Base-by-base conservation (phyloP, 2,113 vertebrate species). In the Aplodontia rufa region DNA sequence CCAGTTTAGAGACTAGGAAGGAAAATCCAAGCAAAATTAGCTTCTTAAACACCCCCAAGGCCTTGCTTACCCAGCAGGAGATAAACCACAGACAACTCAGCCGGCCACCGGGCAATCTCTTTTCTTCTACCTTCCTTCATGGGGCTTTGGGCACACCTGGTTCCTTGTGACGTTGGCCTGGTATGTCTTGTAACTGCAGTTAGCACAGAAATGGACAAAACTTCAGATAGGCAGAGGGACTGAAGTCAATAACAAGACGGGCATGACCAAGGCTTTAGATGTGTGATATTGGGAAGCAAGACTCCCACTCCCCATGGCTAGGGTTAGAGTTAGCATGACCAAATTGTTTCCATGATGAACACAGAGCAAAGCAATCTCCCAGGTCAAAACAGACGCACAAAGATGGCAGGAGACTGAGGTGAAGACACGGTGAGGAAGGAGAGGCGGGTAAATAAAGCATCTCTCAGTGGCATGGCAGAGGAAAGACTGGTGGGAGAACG, bases 381-480 rank as follows among this genome's bases (percentile, higher is more conserved):
- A 49, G 64, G 12, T 40, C 76, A 37, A 47, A 55, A 30, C 6
- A 62, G 55, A 35, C 62, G 17, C 42, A 7, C 14, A 4, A 9
- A 30, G 37, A 14, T 0, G 1, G n/a, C 26, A 49, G 0, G 40
- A 42, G 22, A 47, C n/a, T 0, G 74, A 42, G 47, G 11, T 7
- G 6, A n/a, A 13, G 60, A 42, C 6, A 49, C 26, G 80, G 37
- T 1, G 26, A 75, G 74, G 20, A 19, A 40, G 51, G 58, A 85
- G 28, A 13, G 28, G 20, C 9, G 16, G 80, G 80, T 30, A 69
- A 60, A 62, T 0, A 5, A 17, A 62, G 19, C 16, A 5, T 28
- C 30, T 69, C 6, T 1, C 0, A 4, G 68, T 1, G 7, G 7
- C 1, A 4, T 9, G 47, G 47, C 19, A n/a, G 49, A 2, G 19